These are phyloP conservation scores for Lepidochrysops patricia DNA, from an alignment of 2,888 invertebrate genomes.

Conservation along the genomic window DNA sequence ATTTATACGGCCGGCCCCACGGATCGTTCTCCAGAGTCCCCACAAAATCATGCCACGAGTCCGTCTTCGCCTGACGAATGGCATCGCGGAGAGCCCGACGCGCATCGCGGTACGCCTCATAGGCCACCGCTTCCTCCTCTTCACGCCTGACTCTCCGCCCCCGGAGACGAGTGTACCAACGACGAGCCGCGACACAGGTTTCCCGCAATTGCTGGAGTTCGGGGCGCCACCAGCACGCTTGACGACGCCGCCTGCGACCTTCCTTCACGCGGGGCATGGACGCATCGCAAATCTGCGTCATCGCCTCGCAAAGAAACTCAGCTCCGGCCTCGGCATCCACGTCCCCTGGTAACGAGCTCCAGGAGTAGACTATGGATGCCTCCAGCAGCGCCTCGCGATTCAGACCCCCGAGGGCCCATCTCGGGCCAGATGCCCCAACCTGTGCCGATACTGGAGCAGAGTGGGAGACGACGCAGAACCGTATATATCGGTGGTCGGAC, in stretches of 20 bases:
- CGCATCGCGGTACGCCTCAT: not conserved
- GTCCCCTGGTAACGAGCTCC: no score
- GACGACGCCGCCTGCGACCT: no score
- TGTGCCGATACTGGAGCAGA: not conserved
- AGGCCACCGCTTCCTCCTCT: not conserved
- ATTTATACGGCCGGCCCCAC: conserved; percentile 15
- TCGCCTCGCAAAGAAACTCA: conserved; percentile 2
- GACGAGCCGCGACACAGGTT: not conserved
- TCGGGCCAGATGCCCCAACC: not conserved
- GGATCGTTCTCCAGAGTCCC: conserved; percentile 11
- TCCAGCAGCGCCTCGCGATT: no score
- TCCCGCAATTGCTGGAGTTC: not conserved
- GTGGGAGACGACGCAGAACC: conserved; percentile 11
- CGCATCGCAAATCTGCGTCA: conserved; percentile 21
- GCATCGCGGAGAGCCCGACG: not conserved
- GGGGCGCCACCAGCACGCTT: not conserved
- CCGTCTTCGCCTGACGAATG: not conserved
- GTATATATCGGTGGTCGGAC: conserved; percentile 20
- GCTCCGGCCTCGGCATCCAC: conserved; percentile 3
- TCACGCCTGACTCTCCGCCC: not conserved
- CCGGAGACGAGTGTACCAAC: not conserved
- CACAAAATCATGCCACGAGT: not conserved
- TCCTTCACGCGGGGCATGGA: conserved; percentile 25
- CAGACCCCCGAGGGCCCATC: conserved; percentile 20
- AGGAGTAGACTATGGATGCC: no score